These are phyloP conservation scores for Andrena bucephala DNA, from an alignment of 2,888 invertebrate genomes.

Conservation along the genomic window DNA sequence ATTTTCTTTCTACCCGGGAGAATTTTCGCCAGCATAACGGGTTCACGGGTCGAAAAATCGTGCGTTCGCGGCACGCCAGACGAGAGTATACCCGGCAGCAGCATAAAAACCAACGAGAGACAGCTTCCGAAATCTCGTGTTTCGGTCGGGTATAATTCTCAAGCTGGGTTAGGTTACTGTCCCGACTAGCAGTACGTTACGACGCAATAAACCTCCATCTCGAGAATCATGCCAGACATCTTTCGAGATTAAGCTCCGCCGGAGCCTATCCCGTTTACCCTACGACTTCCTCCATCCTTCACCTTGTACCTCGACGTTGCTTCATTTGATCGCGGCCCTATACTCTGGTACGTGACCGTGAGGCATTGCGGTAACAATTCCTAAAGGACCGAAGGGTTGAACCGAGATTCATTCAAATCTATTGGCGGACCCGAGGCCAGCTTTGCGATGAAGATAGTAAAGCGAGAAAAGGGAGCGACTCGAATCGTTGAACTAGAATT, in stretches of 20 bases:
- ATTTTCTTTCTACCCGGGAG: slow-evolving; percentile 3
- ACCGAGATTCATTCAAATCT: neutral
- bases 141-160: slow-evolving; percentile 52
- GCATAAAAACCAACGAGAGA: slow-evolving; percentile 45
- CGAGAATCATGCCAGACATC: slow-evolving; percentile 79
- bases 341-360: neutral
- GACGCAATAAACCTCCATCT: slow-evolving; percentile 79
- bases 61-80: slow-evolving; percentile 11
- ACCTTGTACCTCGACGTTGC: slow-evolving; percentile 3
- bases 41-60: slow-evolving; percentile 45
- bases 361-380: neutral
- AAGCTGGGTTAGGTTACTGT: slow-evolving; percentile 41
- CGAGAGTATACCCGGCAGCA: slow-evolving; percentile 19
- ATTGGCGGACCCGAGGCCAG: neutral
- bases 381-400: no score
- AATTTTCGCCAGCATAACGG: slow-evolving; percentile 41
- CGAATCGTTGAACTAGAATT: no score
- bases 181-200: slow-evolving; percentile 73
- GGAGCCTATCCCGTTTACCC: slow-evolving; percentile 36
- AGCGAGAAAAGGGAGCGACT: no score
- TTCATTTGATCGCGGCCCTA: neutral
- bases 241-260: slow-evolving; percentile 76
- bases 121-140: slow-evolving; percentile 55
- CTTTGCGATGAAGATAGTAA: no score
- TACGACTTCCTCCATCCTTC: slow-evolving; percentile 46